Evolutionary conservation across 2,113 vertebrate species (phyloP).

Genomic region (Grammomys dolichurus): DNA sequence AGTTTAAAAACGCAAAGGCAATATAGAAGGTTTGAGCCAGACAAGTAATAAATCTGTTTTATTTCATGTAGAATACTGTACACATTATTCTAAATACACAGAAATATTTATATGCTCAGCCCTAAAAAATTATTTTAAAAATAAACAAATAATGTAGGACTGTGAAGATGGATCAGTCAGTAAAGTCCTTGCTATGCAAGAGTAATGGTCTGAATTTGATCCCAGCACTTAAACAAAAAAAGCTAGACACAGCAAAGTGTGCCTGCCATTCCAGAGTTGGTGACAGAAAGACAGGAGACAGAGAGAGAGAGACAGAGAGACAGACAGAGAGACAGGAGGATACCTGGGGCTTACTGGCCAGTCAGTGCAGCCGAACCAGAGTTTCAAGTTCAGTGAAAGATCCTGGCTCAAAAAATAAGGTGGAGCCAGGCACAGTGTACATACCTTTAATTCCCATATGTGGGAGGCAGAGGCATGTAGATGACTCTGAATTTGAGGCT

Average conservation of each 20-base stretch:
- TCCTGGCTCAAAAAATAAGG: not conserved
- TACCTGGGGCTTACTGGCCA: not conserved
- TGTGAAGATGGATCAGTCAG: not conserved
- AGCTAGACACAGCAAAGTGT: not conserved
- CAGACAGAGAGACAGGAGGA: no score
- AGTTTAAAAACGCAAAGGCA: not conserved
- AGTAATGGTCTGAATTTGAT: not conserved
- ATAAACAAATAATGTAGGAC: not conserved
- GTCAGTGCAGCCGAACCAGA: not conserved
- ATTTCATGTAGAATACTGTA: not conserved
- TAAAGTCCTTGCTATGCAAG: not conserved
- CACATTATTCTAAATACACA: not conserved
- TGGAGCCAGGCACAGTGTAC: not conserved
- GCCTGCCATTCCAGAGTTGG: not conserved
- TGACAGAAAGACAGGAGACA: not conserved
- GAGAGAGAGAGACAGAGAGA: no score
- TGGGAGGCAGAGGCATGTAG: not conserved
- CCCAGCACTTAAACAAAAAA: not conserved
- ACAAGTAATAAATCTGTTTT: constrained; percentile 24
- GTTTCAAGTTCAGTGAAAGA: not conserved
- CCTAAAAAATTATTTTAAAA: constrained; percentile 3
- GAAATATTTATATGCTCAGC: not conserved
- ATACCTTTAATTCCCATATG: not conserved
- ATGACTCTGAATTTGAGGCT: not conserved
- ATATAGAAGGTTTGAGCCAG: not conserved